phyloP scores from a whole-genome alignment of 2,888 invertebrate species.

The Drosophila stalkeri region DNA sequence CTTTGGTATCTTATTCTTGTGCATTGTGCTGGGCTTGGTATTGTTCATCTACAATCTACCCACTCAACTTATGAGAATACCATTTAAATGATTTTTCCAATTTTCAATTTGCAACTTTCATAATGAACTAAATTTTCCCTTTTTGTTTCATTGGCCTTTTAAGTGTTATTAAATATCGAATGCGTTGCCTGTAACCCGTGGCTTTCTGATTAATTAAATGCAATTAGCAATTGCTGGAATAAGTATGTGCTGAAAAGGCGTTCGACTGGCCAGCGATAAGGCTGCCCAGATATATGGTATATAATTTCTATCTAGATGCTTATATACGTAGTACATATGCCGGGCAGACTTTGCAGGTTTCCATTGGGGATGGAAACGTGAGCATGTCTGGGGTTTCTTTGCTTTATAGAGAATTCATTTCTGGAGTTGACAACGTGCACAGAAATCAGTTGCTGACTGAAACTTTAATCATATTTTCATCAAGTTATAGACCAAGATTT shows the following conservation, averaged over 20 bases:
- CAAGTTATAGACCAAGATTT: neutral
- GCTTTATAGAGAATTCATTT: neutral
- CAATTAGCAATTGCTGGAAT: conserved; percentile 27
- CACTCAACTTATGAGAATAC: conserved; percentile 49
- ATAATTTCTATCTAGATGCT: conserved; percentile 4
- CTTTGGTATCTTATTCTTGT: conserved; percentile 12
- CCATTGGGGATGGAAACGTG: conserved; percentile 23
- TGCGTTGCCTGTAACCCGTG: neutral
- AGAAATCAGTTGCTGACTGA: neutral
- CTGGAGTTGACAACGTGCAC: neutral
- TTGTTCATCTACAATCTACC: conserved; percentile 51
- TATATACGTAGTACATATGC: conserved; percentile 4
- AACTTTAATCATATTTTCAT: neutral
- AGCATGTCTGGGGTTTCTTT: neutral
- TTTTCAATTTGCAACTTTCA: neutral
- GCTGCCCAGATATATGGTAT: conserved; percentile 19
- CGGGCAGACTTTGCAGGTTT: conserved; percentile 16
- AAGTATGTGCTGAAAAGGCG: conserved; percentile 21
- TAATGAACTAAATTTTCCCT: conserved; percentile 4
- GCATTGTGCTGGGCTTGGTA: conserved; percentile 37
- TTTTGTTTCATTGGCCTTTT: conserved; percentile 11
- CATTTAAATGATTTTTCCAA: conserved; percentile 40
- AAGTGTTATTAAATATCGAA: conserved; percentile 35
- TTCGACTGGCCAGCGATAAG: conserved; percentile 27
- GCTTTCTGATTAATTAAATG: conserved; percentile 46